Evolutionary conservation across 2,113 vertebrate species (phyloP).

Genomic region (Trochalopteron elliotii): DNA sequence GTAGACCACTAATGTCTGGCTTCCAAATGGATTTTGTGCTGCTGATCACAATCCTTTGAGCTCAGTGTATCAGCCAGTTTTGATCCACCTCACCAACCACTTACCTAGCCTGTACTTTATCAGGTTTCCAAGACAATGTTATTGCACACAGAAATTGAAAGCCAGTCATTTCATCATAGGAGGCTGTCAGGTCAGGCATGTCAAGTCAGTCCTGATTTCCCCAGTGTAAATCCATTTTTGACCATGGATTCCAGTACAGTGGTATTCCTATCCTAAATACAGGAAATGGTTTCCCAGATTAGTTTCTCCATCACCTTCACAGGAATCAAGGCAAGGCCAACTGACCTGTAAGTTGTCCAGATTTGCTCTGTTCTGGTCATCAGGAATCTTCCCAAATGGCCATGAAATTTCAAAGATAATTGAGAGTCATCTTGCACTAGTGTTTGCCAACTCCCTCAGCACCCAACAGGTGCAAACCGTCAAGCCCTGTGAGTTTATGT

Average conservation of each 20-base stretch:
- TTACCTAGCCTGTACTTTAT: neutral
- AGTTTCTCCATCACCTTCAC: neutral
- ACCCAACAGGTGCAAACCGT: neutral
- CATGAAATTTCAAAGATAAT: neutral
- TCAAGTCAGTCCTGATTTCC: neutral
- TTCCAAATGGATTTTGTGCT: neutral
- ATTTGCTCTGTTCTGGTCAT: neutral
- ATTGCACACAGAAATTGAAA: neutral
- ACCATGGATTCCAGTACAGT: neutral
- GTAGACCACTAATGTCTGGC: neutral
- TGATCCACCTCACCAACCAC: neutral
- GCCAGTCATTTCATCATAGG: neutral
- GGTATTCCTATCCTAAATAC: neutral
- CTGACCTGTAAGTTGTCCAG: neutral
- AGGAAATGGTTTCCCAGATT: neutral
- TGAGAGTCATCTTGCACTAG: neutral
- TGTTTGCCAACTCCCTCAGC: neutral
- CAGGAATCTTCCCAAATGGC: neutral
- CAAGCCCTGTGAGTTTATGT: neutral
- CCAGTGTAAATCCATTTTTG: neutral
- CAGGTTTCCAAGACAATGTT: neutral
- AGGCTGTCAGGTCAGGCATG: neutral
- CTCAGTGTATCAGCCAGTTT: neutral
- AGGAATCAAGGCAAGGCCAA: neutral
- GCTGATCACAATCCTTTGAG: neutral